Percentiles rank a stretch among this genome's conserved stretches.
Conservation (phyloP, 2,797 vertebrate species). For the Rhynchonycteris naso region DNA sequence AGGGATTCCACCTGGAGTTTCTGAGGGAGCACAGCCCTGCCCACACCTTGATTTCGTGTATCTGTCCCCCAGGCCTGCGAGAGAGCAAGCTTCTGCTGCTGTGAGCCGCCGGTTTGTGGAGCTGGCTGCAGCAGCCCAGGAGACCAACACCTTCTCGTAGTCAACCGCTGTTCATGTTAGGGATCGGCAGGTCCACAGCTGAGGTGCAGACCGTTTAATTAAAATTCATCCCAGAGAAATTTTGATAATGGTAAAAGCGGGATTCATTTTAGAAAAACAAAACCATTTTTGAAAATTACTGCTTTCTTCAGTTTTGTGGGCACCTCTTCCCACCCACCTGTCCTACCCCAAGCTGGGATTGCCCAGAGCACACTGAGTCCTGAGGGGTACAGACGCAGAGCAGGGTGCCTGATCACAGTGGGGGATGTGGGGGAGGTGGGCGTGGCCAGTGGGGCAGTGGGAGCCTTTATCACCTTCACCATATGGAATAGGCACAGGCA, state of each 20-base stretch:
- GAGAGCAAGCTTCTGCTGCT: background rate
- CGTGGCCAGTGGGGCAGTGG: rapidly evolving
- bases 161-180: rapidly evolving
- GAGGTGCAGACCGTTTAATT: background rate
- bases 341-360: too few species aligned
- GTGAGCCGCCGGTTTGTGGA: rapidly evolving
- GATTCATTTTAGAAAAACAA: background rate
- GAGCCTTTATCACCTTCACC: background rate
- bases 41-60: rapidly evolving
- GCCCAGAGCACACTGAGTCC: rapidly evolving
- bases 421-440: background rate
- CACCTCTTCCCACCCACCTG: rapidly evolving
- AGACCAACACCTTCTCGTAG: rapidly evolving
- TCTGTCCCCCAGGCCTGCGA: background rate
- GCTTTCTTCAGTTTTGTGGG: background rate
- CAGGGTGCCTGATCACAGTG: background rate
- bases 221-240: background rate
- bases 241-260: background rate
- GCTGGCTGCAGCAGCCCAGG: rapidly evolving
- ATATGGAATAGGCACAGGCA: too few species aligned
- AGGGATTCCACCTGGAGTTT: too few species aligned
- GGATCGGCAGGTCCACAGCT: background rate
- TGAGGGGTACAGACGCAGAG: rapidly evolving
- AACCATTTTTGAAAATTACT: background rate
- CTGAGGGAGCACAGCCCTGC: background rate